Evolutionary conservation across 1,140 invertebrate species (phyloP), one percentile per base, ranked within the genome.

Genomic region (Pachyrhynchus sulphureomaculatus): DNA sequence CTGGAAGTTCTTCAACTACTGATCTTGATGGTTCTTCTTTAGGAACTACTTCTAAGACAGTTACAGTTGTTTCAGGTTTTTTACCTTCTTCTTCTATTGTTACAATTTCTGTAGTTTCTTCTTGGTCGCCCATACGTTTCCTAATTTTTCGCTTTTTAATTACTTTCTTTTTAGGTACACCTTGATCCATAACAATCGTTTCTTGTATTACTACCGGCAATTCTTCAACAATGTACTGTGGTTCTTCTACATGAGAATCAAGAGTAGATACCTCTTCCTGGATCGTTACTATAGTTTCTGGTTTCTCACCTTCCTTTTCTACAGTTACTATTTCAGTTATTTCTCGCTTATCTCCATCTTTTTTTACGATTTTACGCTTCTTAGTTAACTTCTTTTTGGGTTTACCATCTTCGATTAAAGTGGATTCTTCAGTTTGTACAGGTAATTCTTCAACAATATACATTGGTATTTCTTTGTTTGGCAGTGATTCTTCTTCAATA

Each of bases 291-390:
- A 59, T 69, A n/a, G 60, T 67, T 65, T 59, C 65, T 12, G 74
- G 73, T 67, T 73, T 68, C 56, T 80, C 71, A 48, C 74, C 76
- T 59, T 76, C 78, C 52, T 71, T 72, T 56, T 78, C 69, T n/a
- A 69, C 58, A 2, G 69, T 71, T 39, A 73, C 62, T 39, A 78
- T 75, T 65, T 75, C 56, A 20, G 76, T 72, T 1, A 49, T 51
- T 42, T 72, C 66, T 47, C 68, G 48, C 52, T 71, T 69, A 24
- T 52, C 58, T 13, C 66, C 72, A 47, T 63, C 58, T 36, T 58
- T 68, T 44, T 72, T 78, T 70, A 62, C 76, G 53, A 65, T 65
- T 21, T 48, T 24, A 12, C 63, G 48, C 55, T 77, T 65, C 41
- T 75, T 79, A 32, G 65, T 75, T 34, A 76, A 62, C 32, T 69